Base-by-base conservation (phyloP, 1,140 invertebrate species). In the Thereuonema tuberculata region DNA sequence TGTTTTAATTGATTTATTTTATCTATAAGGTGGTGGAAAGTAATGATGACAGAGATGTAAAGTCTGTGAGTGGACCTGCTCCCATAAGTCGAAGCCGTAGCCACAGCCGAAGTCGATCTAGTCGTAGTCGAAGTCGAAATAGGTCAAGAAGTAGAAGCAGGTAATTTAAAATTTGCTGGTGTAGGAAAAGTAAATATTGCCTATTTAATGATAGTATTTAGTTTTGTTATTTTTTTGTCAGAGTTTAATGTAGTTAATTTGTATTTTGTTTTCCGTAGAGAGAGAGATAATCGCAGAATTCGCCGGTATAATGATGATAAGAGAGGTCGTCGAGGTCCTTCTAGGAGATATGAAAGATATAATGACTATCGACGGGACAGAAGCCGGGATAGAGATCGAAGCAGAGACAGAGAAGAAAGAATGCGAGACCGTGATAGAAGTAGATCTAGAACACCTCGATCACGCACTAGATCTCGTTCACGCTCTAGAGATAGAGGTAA, bases 381-480 rank as follows among this genome's bases (percentile, higher is more conserved):
- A 46, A 20, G 27, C 24, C 52, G 59, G 20, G 52, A 60, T 37
- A 29, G 59, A 17, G 26, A 37, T 54, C 29, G 58, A 60, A 52
- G 20, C 17, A 56, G 54, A 37, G 15, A 56, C 37, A 31, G 55
- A 55, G 15, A 55, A 55, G 31, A 46, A 26, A 2, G 54, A 28
- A 29, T n/a, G 15, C 58, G 62, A 61, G 60, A 59, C 2, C 25
- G 61, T 28, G 49, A 55, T 58, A 61, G 59, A 27, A 46, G 53
- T 9, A 29, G 62, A 20, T 52, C 59, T 14, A 59, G 68, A 55
- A 59, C 23, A 49, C 60, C 20, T 61, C 62, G 56, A n/a, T 62
- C 64, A 24, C 65, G 68, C 37, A 67, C 62, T 52, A 58, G 67
- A 46, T 67, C 66, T 5, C 65, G 65, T 53, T 70, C 65, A 29